Base-by-base conservation (phyloP, 2,888 invertebrate species). In the Sepiola atlantica region DNA sequence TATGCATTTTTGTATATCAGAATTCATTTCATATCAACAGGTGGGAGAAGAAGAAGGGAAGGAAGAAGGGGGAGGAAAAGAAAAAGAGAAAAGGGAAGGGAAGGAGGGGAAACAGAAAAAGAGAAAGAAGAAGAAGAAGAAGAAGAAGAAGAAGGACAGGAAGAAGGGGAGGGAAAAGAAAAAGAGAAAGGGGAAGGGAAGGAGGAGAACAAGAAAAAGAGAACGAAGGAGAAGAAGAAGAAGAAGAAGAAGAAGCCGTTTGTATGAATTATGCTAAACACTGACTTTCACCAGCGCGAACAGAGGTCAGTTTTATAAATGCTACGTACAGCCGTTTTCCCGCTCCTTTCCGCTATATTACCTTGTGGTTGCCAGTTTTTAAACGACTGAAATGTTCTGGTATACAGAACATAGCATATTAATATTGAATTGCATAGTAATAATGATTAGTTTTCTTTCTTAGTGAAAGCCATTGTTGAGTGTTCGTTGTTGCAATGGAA, bases 191-290 rank as follows among this genome's bases (percentile, higher is more conserved):
- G 8, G 8, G 45, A 45, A 45, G 45, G 45, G 45, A 8, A 45
- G 45, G 2, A 8, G 8, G 8, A 8, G 45, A 45, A 45, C 4
- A 45, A 45, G 45, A 45, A 45, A 8, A 8, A 45, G 8, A 45
- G 45, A 8, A 45, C 4, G 45, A 45, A 8, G 45, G 8, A 45
- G 45, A 45, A 45, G 45, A 45, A 45, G 45, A 45, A 45, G 45
- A 8, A 45, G 45, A 45, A 45, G 45, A 45, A 45, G 45, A 8
- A 45, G 45, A 45, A 45, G 45, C 45, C 8, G 45, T 45, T 32
- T n/a, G 77, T 77, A 77, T 77, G 77, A 77, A 77, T 77, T 77
- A 77, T 77, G 77, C 32, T 77, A 77, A 77, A 77, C n/a, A 77
- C n/a, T 77, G 77, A 77, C 77, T 32, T 77, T 77, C n/a, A 32